Percentiles rank a stretch among this genome's conserved stretches.
These are phyloP conservation scores for Netelia virgata DNA, from an alignment of 2,888 invertebrate genomes.

Conservation along the genomic window DNA sequence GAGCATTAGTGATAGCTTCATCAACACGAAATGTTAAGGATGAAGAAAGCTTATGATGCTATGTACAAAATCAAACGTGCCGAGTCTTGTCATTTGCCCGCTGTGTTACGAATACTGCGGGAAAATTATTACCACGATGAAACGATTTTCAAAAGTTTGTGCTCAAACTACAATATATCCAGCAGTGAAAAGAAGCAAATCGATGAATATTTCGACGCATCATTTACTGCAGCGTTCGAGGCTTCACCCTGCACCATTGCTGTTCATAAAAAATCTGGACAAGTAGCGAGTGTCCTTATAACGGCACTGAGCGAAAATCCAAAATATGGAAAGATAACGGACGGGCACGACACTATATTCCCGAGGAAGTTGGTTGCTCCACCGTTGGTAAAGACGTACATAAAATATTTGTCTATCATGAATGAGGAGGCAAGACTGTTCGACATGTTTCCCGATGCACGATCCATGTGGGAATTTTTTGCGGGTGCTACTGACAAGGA, in stretches of 20 bases:
- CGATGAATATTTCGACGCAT: constrained; percentile 69
- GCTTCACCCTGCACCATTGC: constrained; percentile 71
- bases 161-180: constrained; percentile 34
- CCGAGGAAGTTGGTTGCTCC: not conserved
- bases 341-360: constrained; percentile 41
- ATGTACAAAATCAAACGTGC: constrained; percentile 65
- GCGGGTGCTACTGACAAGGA: constrained; percentile 71
- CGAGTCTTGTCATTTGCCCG: constrained; percentile 41
- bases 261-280: constrained; percentile 42
- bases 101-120: constrained; percentile 68
- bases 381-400: constrained; percentile 70
- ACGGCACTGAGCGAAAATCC: constrained; percentile 71
- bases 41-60: not conserved
- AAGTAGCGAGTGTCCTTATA: constrained; percentile 71
- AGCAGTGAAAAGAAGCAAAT: constrained; percentile 65
- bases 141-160: constrained; percentile 71
- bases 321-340: constrained; percentile 26
- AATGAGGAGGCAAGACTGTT: constrained; percentile 66
- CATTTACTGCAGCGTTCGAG: constrained; percentile 65
- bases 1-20: not conserved
- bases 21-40: not conserved
- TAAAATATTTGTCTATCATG: constrained; percentile 70
- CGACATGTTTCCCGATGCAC: constrained; percentile 61
- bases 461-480: constrained; percentile 72
- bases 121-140: constrained; percentile 75